Conservation (phyloP, 1,140 invertebrate genomes). For the Metaphire vulgaris region DNA sequence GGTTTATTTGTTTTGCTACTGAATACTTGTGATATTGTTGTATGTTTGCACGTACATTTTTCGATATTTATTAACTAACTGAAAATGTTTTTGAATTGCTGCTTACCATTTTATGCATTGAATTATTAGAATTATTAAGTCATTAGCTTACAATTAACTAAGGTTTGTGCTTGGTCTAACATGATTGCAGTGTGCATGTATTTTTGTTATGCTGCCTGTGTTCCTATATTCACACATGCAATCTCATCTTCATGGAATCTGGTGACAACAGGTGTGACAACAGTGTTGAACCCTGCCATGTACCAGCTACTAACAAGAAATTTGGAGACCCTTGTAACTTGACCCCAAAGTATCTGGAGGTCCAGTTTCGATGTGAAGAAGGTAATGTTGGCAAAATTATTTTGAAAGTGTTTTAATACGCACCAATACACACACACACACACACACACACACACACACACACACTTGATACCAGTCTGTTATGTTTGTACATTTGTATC, state of each 20-base stretch:
- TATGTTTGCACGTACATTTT: no score
- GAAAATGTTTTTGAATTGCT: no score
- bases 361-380: slow-evolving; percentile 19
- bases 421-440: background rate
- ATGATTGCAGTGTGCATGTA: no score
- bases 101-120: no score
- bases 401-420: background rate
- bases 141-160: no score
- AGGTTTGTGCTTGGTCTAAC: no score
- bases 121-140: no score
- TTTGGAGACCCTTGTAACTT: slow-evolving; percentile 27
- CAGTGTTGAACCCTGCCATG: slow-evolving; percentile 8
- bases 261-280: background rate
- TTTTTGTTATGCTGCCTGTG: background rate
- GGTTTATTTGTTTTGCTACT: no score
- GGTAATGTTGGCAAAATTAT: background rate
- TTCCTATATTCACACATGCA: no score
- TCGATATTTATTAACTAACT: no score
- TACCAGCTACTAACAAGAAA: slow-evolving; percentile 12
- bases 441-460: background rate
- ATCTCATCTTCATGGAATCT: background rate
- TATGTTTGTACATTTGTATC: no score
- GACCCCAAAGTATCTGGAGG: slow-evolving; percentile 28
- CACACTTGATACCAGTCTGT: background rate
- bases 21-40: no score